Base-by-base conservation (phyloP, 2,888 invertebrate genomes). In the Eupithecia centaureata region DNA sequence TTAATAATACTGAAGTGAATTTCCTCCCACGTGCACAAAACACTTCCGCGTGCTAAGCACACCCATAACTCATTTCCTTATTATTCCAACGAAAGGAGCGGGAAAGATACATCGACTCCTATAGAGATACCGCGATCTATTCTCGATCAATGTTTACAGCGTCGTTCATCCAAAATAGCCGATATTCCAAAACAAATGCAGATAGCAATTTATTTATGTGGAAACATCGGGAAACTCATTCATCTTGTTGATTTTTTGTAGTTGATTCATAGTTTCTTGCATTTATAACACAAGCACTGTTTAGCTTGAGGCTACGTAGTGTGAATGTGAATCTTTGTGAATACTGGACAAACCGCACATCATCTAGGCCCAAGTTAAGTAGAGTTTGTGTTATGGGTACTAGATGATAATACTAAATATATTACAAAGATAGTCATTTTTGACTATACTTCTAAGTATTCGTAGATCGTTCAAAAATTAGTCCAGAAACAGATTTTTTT, bases 41-140 rank as follows among this genome's bases (percentile, higher is more conserved):
- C 22, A 47, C 12, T 22, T 47, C 47, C 47, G 3, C 52, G 52
- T 62, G 33, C 42, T 38, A 12, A 22, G 60, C 28, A 28, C 30
- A 12, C 54, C 5, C 13, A 61, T 51, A 35, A 54, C 32, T 67
- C 51, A 58, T 56, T 51, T 57, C 28, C 58, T 67, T 62, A 72
- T 71, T 71, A 68, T 60, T n/a, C n/a, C 13, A 70, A 52, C 67
- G 70, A 71, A 68, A 68, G 63, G 68, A 64, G 67, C 62, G 67
- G 52, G 66, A 61, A 38, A 67, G 66, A 62, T 67, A 69, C 56
- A 22, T 63, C 57, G 61, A 51, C 61, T 52, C 27, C 13, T 25
- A 52, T 52, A 52, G 15, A 52, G 57, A 30, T 30, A 57, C 22
- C 12, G 13, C n/a, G 56, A 57, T 66, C 70, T 70, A 72, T 72